Conservation (phyloP, 2,797 vertebrate genomes). For the Catostomus latipinnis region DNA sequence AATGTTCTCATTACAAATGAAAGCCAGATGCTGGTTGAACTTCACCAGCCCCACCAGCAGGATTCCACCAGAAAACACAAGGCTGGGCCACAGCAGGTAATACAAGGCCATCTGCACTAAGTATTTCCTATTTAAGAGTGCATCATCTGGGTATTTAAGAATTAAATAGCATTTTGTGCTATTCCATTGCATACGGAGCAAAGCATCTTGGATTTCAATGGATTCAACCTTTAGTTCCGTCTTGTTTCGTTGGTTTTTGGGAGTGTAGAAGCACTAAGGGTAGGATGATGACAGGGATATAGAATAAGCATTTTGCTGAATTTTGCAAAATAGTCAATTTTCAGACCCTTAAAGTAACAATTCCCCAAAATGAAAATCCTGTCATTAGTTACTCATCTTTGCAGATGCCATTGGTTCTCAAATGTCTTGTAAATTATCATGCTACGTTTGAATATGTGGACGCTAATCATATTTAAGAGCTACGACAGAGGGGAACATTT, state of each 20-base stretch:
- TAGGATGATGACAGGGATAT: constrained; percentile 17
- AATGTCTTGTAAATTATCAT: no score
- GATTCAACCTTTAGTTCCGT: constrained; percentile 71
- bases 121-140: constrained; percentile 76
- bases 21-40: constrained; percentile 79
- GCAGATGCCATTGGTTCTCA: no score
- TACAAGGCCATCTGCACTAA: constrained; percentile 68
- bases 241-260: constrained; percentile 78
- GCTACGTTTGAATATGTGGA: no score
- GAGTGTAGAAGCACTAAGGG: constrained; percentile 85
- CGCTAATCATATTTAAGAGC: no score
- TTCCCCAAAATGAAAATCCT: no score
- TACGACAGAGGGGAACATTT: no score
- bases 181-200: constrained; percentile 65
- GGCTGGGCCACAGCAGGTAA: constrained; percentile 81
- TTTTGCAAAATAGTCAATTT: no score
- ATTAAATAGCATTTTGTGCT: constrained; percentile 72
- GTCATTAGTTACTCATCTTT: no score
- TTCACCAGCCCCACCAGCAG: constrained; percentile 83
- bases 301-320: no score
- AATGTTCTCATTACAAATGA: constrained; percentile 69
- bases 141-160: constrained; percentile 65
- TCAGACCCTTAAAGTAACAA: no score
- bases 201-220: constrained; percentile 70
- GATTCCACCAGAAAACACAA: constrained; percentile 80